phyloP scores from a whole-genome alignment of 1,140 invertebrate species.

The Campoletis sonorensis region DNA sequence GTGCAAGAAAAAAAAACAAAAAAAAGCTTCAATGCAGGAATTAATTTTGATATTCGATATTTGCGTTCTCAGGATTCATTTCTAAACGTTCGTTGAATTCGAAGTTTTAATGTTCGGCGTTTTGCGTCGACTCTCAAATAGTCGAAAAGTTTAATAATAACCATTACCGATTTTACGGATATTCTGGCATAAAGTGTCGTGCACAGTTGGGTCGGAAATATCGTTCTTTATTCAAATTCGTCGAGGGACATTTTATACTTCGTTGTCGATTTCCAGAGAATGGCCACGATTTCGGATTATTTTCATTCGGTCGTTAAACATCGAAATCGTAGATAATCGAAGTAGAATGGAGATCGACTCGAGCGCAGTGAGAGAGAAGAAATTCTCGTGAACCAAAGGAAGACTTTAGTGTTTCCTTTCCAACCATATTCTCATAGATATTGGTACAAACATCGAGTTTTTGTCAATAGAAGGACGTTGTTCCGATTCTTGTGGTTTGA shows the following conservation, averaged over 20 bases:
- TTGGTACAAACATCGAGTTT: no score
- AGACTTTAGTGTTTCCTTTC: background rate
- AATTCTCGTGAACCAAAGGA: background rate
- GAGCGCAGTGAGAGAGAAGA: constrained; percentile 13
- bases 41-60: background rate
- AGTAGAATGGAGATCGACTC: constrained; percentile 1
- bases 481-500: background rate
- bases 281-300: background rate
- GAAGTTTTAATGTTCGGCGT: background rate
- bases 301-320: constrained; percentile 34
- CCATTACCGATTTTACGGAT: constrained; percentile 13
- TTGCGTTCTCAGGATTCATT: background rate
- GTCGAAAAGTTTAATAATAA: constrained; percentile 26
- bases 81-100: background rate
- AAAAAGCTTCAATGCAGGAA: no score
- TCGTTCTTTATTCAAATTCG: background rate
- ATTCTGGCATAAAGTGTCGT: background rate
- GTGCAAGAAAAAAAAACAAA: no score
- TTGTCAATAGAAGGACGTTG: background rate
- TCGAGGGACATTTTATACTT: background rate
- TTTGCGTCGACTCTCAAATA: constrained; percentile 3
- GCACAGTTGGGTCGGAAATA: constrained; percentile 1
- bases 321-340: constrained; percentile 23
- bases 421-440: no score
- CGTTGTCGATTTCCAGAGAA: background rate